These are phyloP conservation scores for Antechinus stuartii DNA, from an alignment of 2,113 vertebrate genomes.

Conservation along the genomic window DNA sequence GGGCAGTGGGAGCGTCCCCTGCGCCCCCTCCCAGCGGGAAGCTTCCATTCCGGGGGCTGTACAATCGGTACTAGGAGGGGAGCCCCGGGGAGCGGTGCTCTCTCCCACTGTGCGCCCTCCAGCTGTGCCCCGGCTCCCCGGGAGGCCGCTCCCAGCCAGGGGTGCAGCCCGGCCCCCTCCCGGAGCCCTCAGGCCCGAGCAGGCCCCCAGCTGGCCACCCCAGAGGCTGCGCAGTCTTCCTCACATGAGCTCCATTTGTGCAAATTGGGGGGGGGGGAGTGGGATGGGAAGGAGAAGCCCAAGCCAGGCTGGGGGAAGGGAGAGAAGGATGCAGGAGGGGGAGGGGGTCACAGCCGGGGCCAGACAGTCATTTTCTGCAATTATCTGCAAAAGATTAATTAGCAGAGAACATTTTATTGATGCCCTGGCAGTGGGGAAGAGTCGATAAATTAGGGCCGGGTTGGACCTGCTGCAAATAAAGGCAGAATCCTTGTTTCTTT, in stretches of 20 bases:
- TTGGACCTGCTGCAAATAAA: background rate
- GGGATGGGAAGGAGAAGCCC: background rate
- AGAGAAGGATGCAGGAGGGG: background rate
- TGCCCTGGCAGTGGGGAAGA: background rate
- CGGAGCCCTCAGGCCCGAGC: background rate
- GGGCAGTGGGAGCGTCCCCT: background rate
- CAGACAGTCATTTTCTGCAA: slow-evolving; percentile 44
- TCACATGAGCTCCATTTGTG: background rate
- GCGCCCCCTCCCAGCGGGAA: background rate
- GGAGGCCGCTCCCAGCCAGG: background rate
- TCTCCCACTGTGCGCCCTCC: background rate
- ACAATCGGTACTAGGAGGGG: background rate
- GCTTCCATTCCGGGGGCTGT: background rate
- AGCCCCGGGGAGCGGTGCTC: background rate
- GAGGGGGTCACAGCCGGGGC: background rate
- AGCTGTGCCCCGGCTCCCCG: background rate
- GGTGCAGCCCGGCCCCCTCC: background rate
- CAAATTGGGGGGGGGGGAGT: background rate
- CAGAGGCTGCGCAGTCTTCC: background rate
- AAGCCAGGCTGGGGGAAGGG: background rate
- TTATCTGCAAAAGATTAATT: slow-evolving; percentile 77
- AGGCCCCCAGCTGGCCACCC: background rate
- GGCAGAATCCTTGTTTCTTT: background rate
- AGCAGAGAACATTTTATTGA: slow-evolving; percentile 72
- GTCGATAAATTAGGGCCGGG: slow-evolving; percentile 56